Conservation (phyloP, 2,888 invertebrate species). For the Eurytoma californica region DNA sequence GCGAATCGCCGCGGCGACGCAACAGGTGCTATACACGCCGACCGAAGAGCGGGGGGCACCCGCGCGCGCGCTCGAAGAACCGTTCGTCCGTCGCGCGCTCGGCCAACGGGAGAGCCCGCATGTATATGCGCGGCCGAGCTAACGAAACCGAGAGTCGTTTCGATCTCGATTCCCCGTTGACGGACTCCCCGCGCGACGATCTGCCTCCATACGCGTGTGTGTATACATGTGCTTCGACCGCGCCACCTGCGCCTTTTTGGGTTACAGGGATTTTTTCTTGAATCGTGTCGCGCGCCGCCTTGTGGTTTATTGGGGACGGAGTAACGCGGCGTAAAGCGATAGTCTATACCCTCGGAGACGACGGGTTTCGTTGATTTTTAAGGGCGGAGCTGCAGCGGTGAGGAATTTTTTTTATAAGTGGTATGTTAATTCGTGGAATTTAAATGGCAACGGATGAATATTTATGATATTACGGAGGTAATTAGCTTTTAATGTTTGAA, state of each 20-base stretch:
- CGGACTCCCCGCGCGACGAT: slow-evolving; percentile 24
- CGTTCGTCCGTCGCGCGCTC: slow-evolving; percentile 42
- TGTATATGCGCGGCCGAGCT: background rate
- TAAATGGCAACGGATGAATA: too few relatives aligned
- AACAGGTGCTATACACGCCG: slow-evolving; percentile 19
- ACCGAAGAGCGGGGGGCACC: background rate
- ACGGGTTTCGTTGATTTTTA: too few relatives aligned
- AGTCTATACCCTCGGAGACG: too few relatives aligned
- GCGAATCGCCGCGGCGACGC: slow-evolving; percentile 2
- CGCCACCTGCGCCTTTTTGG: background rate
- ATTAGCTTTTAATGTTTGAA: too few relatives aligned
- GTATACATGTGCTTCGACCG: background rate
- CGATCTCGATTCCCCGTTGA: slow-evolving; percentile 57
- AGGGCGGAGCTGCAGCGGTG: too few relatives aligned
- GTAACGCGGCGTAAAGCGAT: too few relatives aligned
- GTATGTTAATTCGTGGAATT: too few relatives aligned
- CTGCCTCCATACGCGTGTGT: background rate
- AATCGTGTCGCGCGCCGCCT: background rate
- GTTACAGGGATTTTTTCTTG: background rate
- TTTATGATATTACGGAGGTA: too few relatives aligned
- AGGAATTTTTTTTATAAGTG: too few relatives aligned
- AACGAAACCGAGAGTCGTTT: slow-evolving; percentile 58
- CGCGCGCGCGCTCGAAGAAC: slow-evolving; percentile 36
- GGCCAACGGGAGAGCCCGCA: slow-evolving; percentile 25
- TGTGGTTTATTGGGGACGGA: background rate